Evolutionary conservation across 2,888 invertebrate species (phyloP).

Genomic region (Malthinus flaveolus): DNA sequence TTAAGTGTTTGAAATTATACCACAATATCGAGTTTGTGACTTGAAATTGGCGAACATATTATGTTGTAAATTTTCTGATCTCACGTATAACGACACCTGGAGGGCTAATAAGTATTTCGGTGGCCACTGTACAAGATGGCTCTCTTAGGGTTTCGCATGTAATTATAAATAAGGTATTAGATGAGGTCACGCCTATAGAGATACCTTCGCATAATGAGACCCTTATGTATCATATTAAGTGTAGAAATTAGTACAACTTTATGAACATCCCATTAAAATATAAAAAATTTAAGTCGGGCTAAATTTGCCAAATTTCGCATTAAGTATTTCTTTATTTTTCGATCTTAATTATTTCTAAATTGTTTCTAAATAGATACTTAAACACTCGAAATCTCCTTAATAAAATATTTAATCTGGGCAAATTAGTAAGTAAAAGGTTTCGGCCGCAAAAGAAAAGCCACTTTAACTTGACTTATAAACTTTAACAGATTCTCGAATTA

Average conservation of each 20-base stretch:
- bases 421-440: too few species aligned
- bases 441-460: too few species aligned
- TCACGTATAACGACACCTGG: conserved; percentile 29
- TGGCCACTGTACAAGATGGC: conserved; percentile 29
- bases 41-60: conserved; percentile 22
- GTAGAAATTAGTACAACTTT: conserved; percentile 27
- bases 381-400: too few species aligned
- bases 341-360: too few species aligned
- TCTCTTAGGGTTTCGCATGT: conserved; percentile 31
- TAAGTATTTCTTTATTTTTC: too few species aligned
- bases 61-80: conserved; percentile 29
- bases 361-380: too few species aligned
- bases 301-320: too few species aligned
- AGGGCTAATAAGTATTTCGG: conserved; percentile 30
- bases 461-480: too few species aligned
- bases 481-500: too few species aligned
- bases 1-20: conserved; percentile 23
- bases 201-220: conserved; percentile 33
- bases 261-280: conserved; percentile 5
- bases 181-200: conserved; percentile 30
- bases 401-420: too few species aligned
- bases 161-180: conserved; percentile 32
- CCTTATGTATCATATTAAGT: conserved; percentile 32
- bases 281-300: background rate
- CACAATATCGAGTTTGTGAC: conserved; percentile 24